Evolutionary conservation across 2,888 invertebrate species (phyloP).

Genomic region (Eristalinus sepulchralis): DNA sequence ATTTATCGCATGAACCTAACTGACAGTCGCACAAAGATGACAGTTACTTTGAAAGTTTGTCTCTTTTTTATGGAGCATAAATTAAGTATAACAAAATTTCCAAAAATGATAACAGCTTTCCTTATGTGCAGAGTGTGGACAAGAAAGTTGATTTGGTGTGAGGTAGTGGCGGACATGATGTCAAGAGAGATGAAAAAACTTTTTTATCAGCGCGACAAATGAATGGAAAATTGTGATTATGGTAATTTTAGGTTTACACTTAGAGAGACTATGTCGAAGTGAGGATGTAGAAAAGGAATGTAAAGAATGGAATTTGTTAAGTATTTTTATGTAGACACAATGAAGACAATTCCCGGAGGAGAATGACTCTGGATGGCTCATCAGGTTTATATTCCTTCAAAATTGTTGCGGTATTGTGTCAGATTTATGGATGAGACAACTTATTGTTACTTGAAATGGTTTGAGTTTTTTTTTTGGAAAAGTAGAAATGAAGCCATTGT

Average conservation of each 20-base stretch:
- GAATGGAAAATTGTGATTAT: conserved; percentile 71
- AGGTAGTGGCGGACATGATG: neutral
- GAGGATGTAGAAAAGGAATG: conserved; percentile 13
- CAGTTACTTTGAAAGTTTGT: conserved; percentile 66
- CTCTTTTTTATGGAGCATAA: conserved; percentile 69
- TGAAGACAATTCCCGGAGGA: conserved; percentile 54
- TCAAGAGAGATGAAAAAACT: conserved; percentile 52
- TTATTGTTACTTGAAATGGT: conserved; percentile 48
- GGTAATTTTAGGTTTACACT: conserved; percentile 51
- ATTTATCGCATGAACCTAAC: conserved; percentile 48
- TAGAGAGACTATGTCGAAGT: neutral
- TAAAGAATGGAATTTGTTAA: conserved; percentile 50
- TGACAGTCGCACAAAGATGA: conserved; percentile 41
- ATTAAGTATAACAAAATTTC: conserved; percentile 69
- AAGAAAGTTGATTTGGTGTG: conserved; percentile 5
- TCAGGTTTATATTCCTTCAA: conserved; percentile 69
- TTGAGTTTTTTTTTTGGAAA: too few relatives aligned
- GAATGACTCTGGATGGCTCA: conserved; percentile 46
- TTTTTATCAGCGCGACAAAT: conserved; percentile 67
- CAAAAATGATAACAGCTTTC: conserved; percentile 60
- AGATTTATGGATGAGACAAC: conserved; percentile 61
- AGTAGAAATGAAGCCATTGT: too few relatives aligned
- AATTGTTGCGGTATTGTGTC: conserved; percentile 57
- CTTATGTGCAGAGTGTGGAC: neutral
- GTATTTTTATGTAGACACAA: conserved; percentile 67